Evolutionary conservation across 2,888 invertebrate species (phyloP), one percentile per base, ranked within the genome.

Genomic region (Athrips mouffetella): DNA sequence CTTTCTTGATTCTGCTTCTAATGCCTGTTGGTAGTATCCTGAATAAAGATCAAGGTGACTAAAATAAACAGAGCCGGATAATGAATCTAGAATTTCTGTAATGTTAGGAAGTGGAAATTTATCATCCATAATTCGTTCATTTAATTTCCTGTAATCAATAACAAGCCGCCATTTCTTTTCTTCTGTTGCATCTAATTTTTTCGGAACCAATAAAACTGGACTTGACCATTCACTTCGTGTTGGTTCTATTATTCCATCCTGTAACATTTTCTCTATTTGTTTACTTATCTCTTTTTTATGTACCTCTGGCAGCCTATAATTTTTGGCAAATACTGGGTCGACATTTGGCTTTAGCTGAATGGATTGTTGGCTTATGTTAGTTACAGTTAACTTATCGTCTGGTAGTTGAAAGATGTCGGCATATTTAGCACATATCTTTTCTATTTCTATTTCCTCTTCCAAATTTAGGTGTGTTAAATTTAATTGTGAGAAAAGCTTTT

Each of bases 31-130:
- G 13, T 40, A 49, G 40, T 44, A 49, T 25, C 31, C 45, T 13
- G 39, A 21, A 20, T 30, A 25, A n/a, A 49, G 16, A 25, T 49
- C 49, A 18, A 49, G 25, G 27, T 45, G 45, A 23, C 31, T 33
- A 31, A 50, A 50, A 20, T 40, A 40, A 11, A 40, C 13, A 13
- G 40, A 10, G 5, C 40, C 40, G 5, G 40, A 40, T 40, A 40
- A 13, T 13, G 40, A n/a, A 13, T 40, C 23, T 21, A 40, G n/a
- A 23, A 40, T 40, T 6, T 40, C 40, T 3, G 23, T 40, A 2
- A 40, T 40, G 13, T 40, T 40, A 7, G 40, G 40, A 3, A 40
- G 8, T 23, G 40, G 40, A 23, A 40, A 40, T 8, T 37, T 37
- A 16, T 37, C 37, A n/a, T 37, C 20, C 16, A 3, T 8, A 10